A percentile compares a stretch with the other conserved stretches of the same genome.
phyloP scores from a whole-genome alignment of 2,888 invertebrate genomes.

The Hydrotaea cyrtoneurina region DNA sequence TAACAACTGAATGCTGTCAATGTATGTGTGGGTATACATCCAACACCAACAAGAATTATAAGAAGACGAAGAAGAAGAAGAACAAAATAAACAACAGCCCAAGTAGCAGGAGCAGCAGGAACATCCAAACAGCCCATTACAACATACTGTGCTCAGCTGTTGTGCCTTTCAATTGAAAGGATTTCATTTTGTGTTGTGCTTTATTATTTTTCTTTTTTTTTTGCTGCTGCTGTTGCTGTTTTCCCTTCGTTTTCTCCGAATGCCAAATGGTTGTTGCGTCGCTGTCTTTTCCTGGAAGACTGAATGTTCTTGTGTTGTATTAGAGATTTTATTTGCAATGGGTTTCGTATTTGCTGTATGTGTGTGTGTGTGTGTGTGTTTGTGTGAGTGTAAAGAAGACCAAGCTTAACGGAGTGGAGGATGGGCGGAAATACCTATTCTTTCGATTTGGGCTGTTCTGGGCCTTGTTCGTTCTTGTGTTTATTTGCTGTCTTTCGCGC shows the following conservation, averaged over 20 bases:
- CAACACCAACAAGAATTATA: too few species aligned
- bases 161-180: slow-evolving; percentile 53
- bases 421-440: slow-evolving; percentile 54
- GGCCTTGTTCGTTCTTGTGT: slow-evolving; percentile 54
- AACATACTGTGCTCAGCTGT: slow-evolving; percentile 44
- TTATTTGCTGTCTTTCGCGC: slow-evolving; percentile 61
- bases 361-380: slow-evolving; percentile 44
- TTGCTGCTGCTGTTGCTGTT: background rate
- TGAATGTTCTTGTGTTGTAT: slow-evolving; percentile 36
- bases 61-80: too few species aligned
- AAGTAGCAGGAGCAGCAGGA: slow-evolving; percentile 32
- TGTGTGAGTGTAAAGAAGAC: slow-evolving; percentile 33
- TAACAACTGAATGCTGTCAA: slow-evolving; percentile 7
- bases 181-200: slow-evolving; percentile 40
- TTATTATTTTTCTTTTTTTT: background rate
- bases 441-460: slow-evolving; percentile 21
- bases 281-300: slow-evolving; percentile 43
- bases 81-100: background rate
- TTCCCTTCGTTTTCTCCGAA: slow-evolving; percentile 12
- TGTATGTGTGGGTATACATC: background rate
- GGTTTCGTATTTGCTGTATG: slow-evolving; percentile 42
- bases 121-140: slow-evolving; percentile 19
- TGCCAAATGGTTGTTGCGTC: slow-evolving; percentile 31
- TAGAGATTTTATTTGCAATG: slow-evolving; percentile 53
- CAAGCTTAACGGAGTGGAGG: slow-evolving; percentile 16